Base-by-base conservation (phyloP, 2,888 invertebrate species). In the Scaptomyza polygonia region DNA sequence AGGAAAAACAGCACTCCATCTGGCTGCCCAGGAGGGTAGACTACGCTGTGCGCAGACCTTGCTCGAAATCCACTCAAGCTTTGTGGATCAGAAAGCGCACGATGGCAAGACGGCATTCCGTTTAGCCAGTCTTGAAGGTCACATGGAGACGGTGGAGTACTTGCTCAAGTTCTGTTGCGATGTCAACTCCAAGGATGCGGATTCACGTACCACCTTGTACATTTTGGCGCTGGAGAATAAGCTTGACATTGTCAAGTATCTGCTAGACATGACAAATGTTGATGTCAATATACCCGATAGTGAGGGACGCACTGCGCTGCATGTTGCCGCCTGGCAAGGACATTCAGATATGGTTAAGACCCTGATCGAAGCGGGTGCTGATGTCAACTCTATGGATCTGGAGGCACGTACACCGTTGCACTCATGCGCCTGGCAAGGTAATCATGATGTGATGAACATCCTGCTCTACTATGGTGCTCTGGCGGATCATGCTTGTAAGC, bases 381-480 rank as follows among this genome's bases (percentile, higher is more conserved):
- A 95, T 82, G 96, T 98, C 0, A 97, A 98, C 90, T 97, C 97
- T 0, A 95, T 96, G 71, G 98, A 98, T 92, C 94, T 96, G 71
- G 97, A 97, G 91, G 94, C 95, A 72, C 94, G 98, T 64, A 97
- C 98, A 0, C 97, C 98, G 0, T 92, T 98, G 70, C 98, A 98
- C 92, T 97, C 97, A 34, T 98, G 98, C 14, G 96, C 98, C 53
- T 98, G 98, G 98, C 97, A 98, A 89, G 98, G 98, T 0, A 97
- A 98, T 87, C 94, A 95, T 39, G 94, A 94, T 49, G 97, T 97
- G 40, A 97, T 98, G 74, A 94, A 95, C 63, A 92, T 97, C 39
- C 92, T 97, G 12, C 93, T 98, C 44, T 95, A 95, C 84, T 94
- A 95, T 79, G 97, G 97, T 5, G 98, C 98, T 0, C 91, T 93